Evolutionary conservation across 2,888 invertebrate genomes (phyloP).

Genomic region (Sipha maydis): DNA sequence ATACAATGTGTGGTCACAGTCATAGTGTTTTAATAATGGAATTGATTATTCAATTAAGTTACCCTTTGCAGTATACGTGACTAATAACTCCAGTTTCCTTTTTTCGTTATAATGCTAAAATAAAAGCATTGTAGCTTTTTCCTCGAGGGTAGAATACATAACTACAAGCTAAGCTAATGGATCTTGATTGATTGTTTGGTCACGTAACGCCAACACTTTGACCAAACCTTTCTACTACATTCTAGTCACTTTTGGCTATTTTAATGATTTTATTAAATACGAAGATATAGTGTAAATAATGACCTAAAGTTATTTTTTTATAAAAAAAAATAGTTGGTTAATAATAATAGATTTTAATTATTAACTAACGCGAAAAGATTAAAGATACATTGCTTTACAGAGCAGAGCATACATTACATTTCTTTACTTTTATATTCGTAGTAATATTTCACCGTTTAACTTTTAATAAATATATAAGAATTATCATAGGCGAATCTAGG

Average conservation of each 20-base stretch:
- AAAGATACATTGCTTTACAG: not conserved
- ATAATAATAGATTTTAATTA: not conserved
- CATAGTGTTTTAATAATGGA: conserved; percentile 54
- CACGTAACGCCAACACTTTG: conserved; percentile 45
- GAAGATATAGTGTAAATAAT: not conserved
- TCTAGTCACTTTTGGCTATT: conserved; percentile 8
- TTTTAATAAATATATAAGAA: too few species aligned
- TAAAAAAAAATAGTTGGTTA: not conserved
- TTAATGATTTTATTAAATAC: conserved; percentile 26
- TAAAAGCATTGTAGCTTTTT: conserved; percentile 52
- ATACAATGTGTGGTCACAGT: not conserved
- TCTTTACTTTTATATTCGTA: not conserved
- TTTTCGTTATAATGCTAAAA: conserved; percentile 37
- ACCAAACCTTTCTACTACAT: conserved; percentile 28
- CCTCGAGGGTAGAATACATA: conserved; percentile 51
- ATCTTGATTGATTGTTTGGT: conserved; percentile 58
- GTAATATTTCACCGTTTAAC: not conserved
- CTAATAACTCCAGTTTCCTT: conserved; percentile 55
- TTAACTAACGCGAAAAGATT: not conserved
- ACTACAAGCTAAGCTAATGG: conserved; percentile 57
- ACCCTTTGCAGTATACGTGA: conserved; percentile 51
- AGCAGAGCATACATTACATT: not conserved
- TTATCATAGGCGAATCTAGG: too few species aligned
- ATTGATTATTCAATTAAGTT: conserved; percentile 58
- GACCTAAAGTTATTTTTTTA: not conserved